These are phyloP conservation scores for Mythimna ferrago DNA, from an alignment of 2,888 invertebrate species.

Conservation along the genomic window DNA sequence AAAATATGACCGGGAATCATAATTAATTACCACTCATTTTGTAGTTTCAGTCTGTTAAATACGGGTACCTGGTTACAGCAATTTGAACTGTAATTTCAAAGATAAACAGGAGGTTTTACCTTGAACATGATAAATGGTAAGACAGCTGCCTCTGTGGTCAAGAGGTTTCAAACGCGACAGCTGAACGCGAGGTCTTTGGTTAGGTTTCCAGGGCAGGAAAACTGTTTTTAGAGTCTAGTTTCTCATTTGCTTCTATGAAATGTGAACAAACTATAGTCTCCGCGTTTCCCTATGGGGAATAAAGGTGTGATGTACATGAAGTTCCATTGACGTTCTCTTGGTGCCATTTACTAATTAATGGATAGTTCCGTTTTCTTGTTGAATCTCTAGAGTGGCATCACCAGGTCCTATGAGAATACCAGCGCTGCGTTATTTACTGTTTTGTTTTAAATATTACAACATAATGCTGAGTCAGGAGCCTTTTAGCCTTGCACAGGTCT, in stretches of 20 bases:
- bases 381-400: constrained; percentile 4
- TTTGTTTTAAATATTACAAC: too few relatives aligned
- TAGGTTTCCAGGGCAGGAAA: background rate
- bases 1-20: constrained; percentile 24
- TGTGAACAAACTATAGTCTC: background rate
- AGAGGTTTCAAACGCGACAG: background rate
- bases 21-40: constrained; percentile 40
- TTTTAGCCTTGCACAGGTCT: too few relatives aligned
- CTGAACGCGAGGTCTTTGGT: background rate
- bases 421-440: too few relatives aligned
- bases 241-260: background rate
- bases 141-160: background rate
- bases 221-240: background rate
- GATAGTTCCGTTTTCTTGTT: background rate
- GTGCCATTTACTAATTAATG: constrained; percentile 37
- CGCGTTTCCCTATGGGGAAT: background rate
- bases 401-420: background rate
- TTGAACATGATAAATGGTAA: background rate
- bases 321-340: background rate
- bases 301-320: background rate
- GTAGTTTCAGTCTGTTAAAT: constrained; percentile 11
- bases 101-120: background rate
- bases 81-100: background rate
- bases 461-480: too few relatives aligned
- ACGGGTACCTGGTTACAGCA: constrained; percentile 9